Conservation (phyloP, 1,140 invertebrate species). For the Heliothis subflexa region DNA sequence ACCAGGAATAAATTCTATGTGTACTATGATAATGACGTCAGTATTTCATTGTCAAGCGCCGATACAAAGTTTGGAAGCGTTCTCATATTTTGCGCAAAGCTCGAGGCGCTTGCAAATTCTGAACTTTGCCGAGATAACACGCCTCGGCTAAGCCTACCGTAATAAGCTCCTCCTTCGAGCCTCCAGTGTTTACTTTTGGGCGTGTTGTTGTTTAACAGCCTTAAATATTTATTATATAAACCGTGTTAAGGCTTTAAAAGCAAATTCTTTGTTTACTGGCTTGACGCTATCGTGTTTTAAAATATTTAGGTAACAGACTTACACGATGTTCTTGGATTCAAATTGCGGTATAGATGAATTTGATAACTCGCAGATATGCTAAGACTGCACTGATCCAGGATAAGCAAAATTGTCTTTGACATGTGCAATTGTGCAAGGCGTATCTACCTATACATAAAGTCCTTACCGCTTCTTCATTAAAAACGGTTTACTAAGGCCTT, state of each 20-base stretch:
- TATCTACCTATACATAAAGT: no score
- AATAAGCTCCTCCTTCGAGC: constrained; percentile 43
- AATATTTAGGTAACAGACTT: no score
- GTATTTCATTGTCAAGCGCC: constrained; percentile 57
- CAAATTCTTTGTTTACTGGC: constrained; percentile 54
- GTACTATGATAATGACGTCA: constrained; percentile 43
- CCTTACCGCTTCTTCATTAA: no score
- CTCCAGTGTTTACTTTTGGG: constrained; percentile 44
- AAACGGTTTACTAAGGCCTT: no score
- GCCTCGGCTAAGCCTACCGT: constrained; percentile 65
- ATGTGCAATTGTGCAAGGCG: no score
- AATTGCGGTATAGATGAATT: no score
- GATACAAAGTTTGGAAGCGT: constrained; percentile 38
- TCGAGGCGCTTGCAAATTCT: constrained; percentile 72
- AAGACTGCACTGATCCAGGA: no score
- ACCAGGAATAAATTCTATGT: constrained; percentile 3
- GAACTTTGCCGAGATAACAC: constrained; percentile 76
- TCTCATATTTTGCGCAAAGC: constrained; percentile 72
- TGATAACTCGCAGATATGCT: no score
- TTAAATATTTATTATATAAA: constrained; percentile 41
- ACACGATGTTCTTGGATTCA: not conserved
- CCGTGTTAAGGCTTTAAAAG: constrained; percentile 29
- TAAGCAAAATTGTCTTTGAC: not conserved
- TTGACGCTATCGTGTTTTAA: not conserved
- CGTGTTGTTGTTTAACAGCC: constrained; percentile 39